Percentiles rank a stretch among this genome's conserved stretches.
Evolutionary conservation across 2,888 invertebrate genomes (phyloP).

Genomic region (Hypolimnas misippus): DNA sequence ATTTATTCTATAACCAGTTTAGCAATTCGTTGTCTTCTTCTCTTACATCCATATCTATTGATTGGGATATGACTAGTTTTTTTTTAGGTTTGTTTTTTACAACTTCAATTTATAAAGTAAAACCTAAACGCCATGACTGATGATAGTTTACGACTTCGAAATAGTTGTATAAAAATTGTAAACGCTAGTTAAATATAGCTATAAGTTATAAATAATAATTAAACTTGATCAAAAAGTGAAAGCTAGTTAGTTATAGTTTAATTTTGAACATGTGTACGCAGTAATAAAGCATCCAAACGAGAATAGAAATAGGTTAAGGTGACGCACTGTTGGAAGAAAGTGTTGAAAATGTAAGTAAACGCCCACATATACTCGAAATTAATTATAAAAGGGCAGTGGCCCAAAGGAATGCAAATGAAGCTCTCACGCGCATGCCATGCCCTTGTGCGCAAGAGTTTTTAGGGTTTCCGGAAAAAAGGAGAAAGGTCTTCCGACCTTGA

Average conservation of each 20-base stretch:
- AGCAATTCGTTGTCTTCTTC: no score
- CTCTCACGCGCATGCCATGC: constrained; percentile 31
- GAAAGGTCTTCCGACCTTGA: constrained; percentile 22
- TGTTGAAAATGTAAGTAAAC: constrained; percentile 38
- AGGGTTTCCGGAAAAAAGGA: constrained; percentile 26
- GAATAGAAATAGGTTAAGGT: constrained; percentile 29
- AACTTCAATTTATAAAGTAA: background rate
- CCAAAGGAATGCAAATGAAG: constrained; percentile 34
- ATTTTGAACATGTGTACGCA: constrained; percentile 20
- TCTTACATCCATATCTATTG: no score
- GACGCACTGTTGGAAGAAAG: constrained; percentile 36
- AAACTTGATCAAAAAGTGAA: constrained; percentile 14
- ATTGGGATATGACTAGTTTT: no score
- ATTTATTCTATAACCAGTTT: no score
- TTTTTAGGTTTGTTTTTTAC: no score
- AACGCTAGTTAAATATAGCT: background rate
- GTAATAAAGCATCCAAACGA: constrained; percentile 23
- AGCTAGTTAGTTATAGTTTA: constrained; percentile 4
- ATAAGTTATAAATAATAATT: constrained; percentile 5
- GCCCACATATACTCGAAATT: constrained; percentile 34
- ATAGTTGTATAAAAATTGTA: background rate
- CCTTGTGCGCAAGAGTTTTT: constrained; percentile 28
- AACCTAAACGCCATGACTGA: background rate
- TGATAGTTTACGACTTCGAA: constrained; percentile 1
- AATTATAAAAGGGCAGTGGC: constrained; percentile 35